A percentile compares a stretch with the other conserved stretches of the same genome.
Conservation (phyloP, 2,797 vertebrate genomes). For the Fundulus diaphanus region DNA sequence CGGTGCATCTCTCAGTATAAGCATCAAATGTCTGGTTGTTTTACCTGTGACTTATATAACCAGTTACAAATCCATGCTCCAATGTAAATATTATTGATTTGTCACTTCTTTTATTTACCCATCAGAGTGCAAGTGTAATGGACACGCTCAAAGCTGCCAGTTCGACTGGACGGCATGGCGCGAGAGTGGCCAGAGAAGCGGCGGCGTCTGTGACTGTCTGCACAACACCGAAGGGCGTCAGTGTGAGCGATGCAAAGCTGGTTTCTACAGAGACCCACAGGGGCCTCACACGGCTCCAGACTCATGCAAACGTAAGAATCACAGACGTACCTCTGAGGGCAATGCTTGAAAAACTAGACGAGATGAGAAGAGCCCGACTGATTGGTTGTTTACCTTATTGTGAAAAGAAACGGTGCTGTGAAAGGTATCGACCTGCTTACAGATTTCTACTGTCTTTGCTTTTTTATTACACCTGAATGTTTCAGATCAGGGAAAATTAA, state of each 20-base stretch:
- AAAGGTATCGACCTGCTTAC: too few relatives aligned
- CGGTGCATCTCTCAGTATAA: neutral
- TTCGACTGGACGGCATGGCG: constrained; percentile 89
- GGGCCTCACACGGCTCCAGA: constrained; percentile 83
- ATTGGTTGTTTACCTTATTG: neutral
- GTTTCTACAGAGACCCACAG: constrained; percentile 90
- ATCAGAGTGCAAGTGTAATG: constrained; percentile 94
- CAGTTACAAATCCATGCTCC: neutral
- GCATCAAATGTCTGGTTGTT: neutral
- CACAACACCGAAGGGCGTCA: constrained; percentile 93
- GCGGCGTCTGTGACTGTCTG: constrained; percentile 91
- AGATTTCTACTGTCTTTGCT: too few relatives aligned
- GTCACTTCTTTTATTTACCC: neutral
- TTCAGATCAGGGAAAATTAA: too few relatives aligned
- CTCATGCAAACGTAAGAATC: constrained; percentile 89
- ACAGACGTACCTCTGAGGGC: neutral
- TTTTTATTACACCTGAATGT: too few relatives aligned
- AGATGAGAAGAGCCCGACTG: neutral
- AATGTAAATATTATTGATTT: neutral
- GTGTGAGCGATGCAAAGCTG: constrained; percentile 89
- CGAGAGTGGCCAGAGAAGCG: constrained; percentile 88
- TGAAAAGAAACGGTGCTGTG: too few relatives aligned
- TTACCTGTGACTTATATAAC: neutral
- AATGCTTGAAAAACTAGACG: neutral
- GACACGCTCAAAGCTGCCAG: constrained; percentile 89